Evolutionary conservation across 2,797 vertebrate species (phyloP).

Genomic region (Okamejei kenojei): DNA sequence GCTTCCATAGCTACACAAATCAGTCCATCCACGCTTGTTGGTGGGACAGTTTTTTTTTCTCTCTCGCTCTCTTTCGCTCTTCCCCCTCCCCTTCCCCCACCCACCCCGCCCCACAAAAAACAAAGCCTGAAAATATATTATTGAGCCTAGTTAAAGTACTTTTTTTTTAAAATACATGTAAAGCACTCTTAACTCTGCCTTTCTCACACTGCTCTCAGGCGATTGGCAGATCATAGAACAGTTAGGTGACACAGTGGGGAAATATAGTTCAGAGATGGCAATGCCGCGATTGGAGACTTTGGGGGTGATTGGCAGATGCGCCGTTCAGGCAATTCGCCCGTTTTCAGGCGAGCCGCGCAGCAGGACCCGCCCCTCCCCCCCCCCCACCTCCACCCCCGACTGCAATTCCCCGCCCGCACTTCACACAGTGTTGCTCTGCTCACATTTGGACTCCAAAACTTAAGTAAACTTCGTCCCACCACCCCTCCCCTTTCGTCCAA

Average conservation of each 20-base stretch:
- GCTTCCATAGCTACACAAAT: slow-evolving; percentile 83
- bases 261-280: slow-evolving; percentile 84
- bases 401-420: slow-evolving; percentile 64
- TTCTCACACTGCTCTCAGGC: slow-evolving; percentile 93
- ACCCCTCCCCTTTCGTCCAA: neutral
- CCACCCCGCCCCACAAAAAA: neutral
- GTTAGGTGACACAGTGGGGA: slow-evolving; percentile 87
- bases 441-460: slow-evolving; percentile 46
- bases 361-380: slow-evolving; percentile 65
- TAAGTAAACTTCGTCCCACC: slow-evolving; percentile 39
- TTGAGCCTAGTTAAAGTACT: slow-evolving; percentile 87
- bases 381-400: slow-evolving; percentile 63
- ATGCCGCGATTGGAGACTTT: slow-evolving; percentile 93
- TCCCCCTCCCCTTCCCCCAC: slow-evolving; percentile 63
- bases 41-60: slow-evolving; percentile 55
- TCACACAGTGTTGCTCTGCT: slow-evolving; percentile 51
- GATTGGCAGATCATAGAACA: slow-evolving; percentile 95
- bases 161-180: slow-evolving; percentile 67
- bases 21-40: slow-evolving; percentile 74
- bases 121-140: slow-evolving; percentile 75
- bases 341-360: slow-evolving; percentile 84
- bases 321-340: slow-evolving; percentile 88
- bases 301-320: slow-evolving; percentile 90
- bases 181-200: slow-evolving; percentile 75
- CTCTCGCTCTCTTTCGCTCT: too few species aligned